These are phyloP conservation scores for Euwallacea fornicatus DNA, from an alignment of 1,140 invertebrate species.

Conservation along the genomic window DNA sequence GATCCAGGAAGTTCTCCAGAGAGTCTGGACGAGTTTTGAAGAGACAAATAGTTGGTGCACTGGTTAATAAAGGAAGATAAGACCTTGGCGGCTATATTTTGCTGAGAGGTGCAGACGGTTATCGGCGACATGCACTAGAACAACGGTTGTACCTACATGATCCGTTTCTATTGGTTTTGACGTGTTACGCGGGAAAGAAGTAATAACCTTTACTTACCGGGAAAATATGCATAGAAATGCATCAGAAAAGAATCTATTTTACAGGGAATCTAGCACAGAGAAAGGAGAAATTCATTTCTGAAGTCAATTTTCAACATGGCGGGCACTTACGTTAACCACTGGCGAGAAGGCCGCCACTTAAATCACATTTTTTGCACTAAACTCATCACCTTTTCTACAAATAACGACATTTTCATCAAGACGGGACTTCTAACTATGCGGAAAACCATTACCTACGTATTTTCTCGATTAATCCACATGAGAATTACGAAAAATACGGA, in stretches of 20 bases:
- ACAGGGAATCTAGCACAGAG: conserved; percentile 13
- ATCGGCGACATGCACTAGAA: conserved; percentile 38
- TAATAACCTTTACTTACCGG: conserved; percentile 45
- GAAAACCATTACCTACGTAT: conserved; percentile 51
- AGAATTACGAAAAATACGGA: conserved; percentile 53
- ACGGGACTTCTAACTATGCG: conserved; percentile 33
- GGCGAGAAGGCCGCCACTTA: conserved; percentile 40
- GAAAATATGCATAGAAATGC: conserved; percentile 43
- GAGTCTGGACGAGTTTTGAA: background rate
- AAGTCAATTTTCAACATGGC: conserved; percentile 51
- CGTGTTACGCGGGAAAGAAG: conserved; percentile 50
- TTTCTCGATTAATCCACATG: conserved; percentile 50
- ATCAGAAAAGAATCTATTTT: conserved; percentile 32
- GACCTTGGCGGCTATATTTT: conserved; percentile 42
- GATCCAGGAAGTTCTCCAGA: background rate
- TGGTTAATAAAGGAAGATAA: conserved; percentile 16
- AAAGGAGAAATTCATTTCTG: conserved; percentile 39
- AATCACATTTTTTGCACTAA: conserved; percentile 37
- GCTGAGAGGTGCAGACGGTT: conserved; percentile 36
- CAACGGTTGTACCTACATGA: conserved; percentile 46
- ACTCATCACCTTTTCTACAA: conserved; percentile 27
- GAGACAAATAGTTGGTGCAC: background rate
- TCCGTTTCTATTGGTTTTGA: conserved; percentile 45
- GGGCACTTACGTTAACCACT: conserved; percentile 49
- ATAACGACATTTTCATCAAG: conserved; percentile 33